Evolutionary conservation across 2,797 vertebrate genomes (phyloP), one percentile per base, ranked within the genome.

Genomic region (Leptodactylus fallax): DNA sequence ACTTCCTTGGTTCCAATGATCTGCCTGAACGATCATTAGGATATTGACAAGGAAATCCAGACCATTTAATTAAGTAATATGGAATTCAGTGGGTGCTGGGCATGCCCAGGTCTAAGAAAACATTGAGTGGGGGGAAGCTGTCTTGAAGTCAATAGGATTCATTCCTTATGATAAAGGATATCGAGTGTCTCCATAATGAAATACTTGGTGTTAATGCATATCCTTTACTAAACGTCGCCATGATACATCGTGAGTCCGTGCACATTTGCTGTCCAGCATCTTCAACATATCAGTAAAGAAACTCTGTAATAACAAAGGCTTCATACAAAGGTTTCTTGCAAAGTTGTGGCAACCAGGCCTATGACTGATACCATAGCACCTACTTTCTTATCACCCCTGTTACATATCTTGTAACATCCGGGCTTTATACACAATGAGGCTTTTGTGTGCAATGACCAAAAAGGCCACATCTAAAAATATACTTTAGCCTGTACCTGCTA

Each of bases 21-120:
- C 16, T 65, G 67, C 76, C 19, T 85, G 74, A 61, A 71, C 16
- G 87, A 83, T 88, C 87, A 88, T 58, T 79, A 58, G 76, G 74
- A 80, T 72, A 88, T 61, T 83, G 65, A 88, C 87, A 88, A 84
- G 27, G 36, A 71, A 60, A 79, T 84, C 23, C 74, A 25, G 55
- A 67, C 53, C 53, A 53, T 79, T 88, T 88, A 85, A 88, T 85
- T 83, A 72, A 88, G n/a, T 83, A 71, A 65, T 83, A 67, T 71
- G 27, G 49, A 69, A 23, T 53, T 87, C 49, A 82, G 55, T 53
- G 71, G 60, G 53, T 45, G 12, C 11, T 27, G 49, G 49, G 19
- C 55, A 23, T 19, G 55, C 7, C 8, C 45, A 36, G 60, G 19
- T 47, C 49, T n/a, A 51, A 27, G 23, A 77, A 77, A 69, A 83